Conservation (phyloP, 2,113 vertebrate species). For the Nipponia nippon region DNA sequence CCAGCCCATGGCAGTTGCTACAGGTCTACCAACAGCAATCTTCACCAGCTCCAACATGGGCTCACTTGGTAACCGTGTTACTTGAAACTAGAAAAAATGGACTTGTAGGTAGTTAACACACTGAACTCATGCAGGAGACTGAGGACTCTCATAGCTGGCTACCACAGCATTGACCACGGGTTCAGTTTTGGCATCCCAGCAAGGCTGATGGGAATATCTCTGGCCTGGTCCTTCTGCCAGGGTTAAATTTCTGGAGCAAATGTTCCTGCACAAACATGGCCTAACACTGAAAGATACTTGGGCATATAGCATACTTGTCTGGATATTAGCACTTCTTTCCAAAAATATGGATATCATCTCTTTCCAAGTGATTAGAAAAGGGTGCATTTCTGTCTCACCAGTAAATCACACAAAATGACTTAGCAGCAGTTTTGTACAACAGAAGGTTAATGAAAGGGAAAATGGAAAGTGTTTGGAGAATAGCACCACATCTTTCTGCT, state of each 20-base stretch:
- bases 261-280: fast-evolving
- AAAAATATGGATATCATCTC: neutral
- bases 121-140: fast-evolving
- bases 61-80: neutral
- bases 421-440: neutral
- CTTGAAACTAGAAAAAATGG: neutral
- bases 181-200: neutral
- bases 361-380: neutral
- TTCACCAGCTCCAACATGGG: neutral
- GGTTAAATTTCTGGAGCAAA: neutral
- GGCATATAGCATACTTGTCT: fast-evolving
- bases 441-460: neutral
- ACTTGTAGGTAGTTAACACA: neutral
- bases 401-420: neutral
- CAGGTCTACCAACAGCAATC: neutral
- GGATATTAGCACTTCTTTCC: neutral
- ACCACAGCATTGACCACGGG: neutral
- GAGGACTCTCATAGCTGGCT: neutral
- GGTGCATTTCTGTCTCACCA: neutral
- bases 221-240: neutral
- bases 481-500: neutral
- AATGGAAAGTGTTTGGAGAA: neutral
- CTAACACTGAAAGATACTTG: fast-evolving
- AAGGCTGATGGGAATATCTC: neutral
- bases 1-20: neutral